Base-by-base conservation (phyloP, 64 coral and sea anemone genomes). In the Montipora capricornis region DNA sequence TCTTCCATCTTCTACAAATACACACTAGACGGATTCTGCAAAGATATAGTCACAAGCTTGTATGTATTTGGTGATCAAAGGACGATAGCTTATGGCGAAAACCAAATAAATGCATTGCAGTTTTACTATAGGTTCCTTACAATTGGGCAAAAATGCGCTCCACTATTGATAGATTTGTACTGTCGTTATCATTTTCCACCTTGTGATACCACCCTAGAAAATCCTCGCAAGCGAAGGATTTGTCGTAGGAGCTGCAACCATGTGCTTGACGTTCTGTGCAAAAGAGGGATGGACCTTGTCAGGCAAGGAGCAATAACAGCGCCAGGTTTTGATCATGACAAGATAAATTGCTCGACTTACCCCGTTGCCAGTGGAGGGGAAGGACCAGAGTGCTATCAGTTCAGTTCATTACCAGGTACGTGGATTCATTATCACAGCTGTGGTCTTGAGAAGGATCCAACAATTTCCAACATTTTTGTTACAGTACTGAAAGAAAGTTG, bases 381-480 rank as follows among this genome's bases (percentile, higher is more conserved):
- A 8, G 80, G 13, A 16, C 80, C 80, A 22, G 80, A 82, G 3
- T 82, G 80, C 13, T 62, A 82, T 64, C 80, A 82, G 15, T 82
- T 44, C 22, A 24, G 45, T 9, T 37, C 37, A 37, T 0, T 37
- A 37, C 37, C 37, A 37, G 37, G 37, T 37, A 2, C 37, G 37
- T 37, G 37, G 0, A 0, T 37, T 37, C 37, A 37, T 37, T 29
- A 15, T 77, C 29, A 44, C 47, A 6, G 11, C 37, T 37, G 29
- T 37, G 29, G 29, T 37, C 29, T 37, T 0, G 37, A 37, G 37
- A 37, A 37, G 37, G 75, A 9, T 22, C 2, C 47, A 46, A 46
- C 4, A 46, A 11, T 3, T 45, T 77, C 5, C 6, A 9, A 4
- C 45, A 6, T 11, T 77, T 45, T 13, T 77, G 8, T 44, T 10